Conservation (phyloP, 2,113 vertebrate species). For the Chionis minor region DNA sequence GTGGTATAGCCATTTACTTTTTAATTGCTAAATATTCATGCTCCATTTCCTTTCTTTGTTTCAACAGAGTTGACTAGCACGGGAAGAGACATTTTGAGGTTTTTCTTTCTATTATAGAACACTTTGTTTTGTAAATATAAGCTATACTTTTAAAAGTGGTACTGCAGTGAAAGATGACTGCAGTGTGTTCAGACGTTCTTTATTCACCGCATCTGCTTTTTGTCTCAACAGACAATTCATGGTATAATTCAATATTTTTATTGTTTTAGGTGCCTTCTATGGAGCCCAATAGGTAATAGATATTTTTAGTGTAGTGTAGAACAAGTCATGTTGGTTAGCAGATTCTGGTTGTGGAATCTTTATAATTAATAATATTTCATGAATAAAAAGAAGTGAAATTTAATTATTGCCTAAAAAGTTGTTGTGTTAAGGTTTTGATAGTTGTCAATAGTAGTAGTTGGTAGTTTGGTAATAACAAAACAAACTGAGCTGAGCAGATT, state of each 20-base stretch:
- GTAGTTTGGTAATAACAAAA: neutral
- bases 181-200: neutral
- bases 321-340: neutral
- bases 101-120: neutral
- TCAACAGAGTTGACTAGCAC: neutral
- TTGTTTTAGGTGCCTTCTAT: neutral
- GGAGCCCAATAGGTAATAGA: neutral
- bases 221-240: neutral
- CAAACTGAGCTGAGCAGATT: neutral
- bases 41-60: conserved; percentile 41
- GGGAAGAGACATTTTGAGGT: neutral
- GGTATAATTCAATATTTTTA: neutral
- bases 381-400: neutral
- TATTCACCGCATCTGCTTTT: neutral
- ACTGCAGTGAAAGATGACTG: neutral
- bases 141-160: neutral
- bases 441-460: neutral
- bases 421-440: neutral
- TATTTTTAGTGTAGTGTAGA: neutral
- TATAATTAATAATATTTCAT: neutral
- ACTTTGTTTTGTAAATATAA: neutral
- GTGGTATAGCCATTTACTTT: neutral
- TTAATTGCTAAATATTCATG: conserved; percentile 40
- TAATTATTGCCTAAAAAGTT: neutral
- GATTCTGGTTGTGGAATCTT: neutral